Evolutionary conservation across 2,113 vertebrate species (phyloP).

Genomic region (Coptodon bakossiorum): DNA sequence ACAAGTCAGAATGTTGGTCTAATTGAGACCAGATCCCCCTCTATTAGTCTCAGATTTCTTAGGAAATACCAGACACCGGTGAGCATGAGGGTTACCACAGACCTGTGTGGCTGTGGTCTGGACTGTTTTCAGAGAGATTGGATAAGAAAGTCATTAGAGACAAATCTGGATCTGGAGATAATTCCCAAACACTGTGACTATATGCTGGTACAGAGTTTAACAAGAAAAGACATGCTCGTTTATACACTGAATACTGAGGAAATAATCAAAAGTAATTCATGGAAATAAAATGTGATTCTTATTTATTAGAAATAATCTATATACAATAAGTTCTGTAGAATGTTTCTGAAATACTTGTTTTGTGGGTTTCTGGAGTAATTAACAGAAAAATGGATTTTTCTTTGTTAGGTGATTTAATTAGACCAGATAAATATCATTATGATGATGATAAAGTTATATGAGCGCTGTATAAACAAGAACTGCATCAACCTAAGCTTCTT

Average conservation of each 20-base stretch:
- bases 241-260: neutral
- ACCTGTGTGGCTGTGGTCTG: neutral
- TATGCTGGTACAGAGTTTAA: neutral
- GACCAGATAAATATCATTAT: neutral
- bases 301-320: neutral
- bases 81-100: neutral
- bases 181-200: neutral
- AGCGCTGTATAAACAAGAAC: neutral
- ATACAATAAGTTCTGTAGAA: neutral
- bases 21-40: slow-evolving; percentile 18
- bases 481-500: neutral
- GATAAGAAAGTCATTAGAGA: neutral
- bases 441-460: neutral
- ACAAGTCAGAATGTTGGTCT: neutral
- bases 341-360: neutral
- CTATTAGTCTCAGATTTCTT: slow-evolving; percentile 17
- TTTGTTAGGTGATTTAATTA: neutral
- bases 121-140: neutral
- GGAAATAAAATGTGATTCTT: neutral
- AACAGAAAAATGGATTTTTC: neutral
- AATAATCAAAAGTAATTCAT: neutral
- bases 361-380: neutral
- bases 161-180: neutral
- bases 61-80: slow-evolving; percentile 10
- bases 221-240: neutral